Percentiles rank a stretch among this genome's conserved stretches.
Evolutionary conservation across 2,797 vertebrate species (phyloP).

Genomic region (Liparis tanakae): DNA sequence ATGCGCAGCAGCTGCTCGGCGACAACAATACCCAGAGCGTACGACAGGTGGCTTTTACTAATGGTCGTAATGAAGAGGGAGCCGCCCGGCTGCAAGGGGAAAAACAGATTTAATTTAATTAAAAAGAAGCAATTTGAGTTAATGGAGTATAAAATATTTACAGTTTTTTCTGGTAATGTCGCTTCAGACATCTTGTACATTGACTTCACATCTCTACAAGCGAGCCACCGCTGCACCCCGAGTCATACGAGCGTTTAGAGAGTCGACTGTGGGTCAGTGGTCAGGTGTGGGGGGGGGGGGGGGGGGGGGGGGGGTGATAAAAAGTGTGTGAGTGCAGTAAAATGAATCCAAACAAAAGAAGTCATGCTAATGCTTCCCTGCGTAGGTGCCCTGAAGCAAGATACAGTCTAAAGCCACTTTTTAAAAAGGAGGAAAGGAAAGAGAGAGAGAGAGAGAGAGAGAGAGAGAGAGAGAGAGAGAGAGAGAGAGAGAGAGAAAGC

Average conservation of each 20-base stretch:
- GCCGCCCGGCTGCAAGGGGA: slow-evolving; percentile 86
- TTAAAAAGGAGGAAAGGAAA: background rate
- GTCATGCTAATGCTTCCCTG: background rate
- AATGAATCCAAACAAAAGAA: slow-evolving; percentile 14
- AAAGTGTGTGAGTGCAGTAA: background rate
- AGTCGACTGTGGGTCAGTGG: slow-evolving; percentile 40
- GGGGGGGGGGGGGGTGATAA: background rate
- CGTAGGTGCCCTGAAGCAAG: background rate
- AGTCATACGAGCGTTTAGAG: slow-evolving; percentile 32
- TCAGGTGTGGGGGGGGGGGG: too few species aligned
- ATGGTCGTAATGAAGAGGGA: slow-evolving; percentile 96
- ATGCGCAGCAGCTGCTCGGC: slow-evolving; percentile 90
- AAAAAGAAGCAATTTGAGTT: slow-evolving; percentile 2
- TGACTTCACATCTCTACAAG: slow-evolving; percentile 1
- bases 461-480: too few species aligned
- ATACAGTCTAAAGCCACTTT: background rate
- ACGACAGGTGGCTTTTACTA: slow-evolving; percentile 94
- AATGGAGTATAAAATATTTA: background rate
- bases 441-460: too few species aligned
- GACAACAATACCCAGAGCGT: slow-evolving; percentile 88
- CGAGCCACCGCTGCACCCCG: background rate
- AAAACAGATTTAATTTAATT: background rate
- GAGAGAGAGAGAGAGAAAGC: too few species aligned
- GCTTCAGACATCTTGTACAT: background rate
- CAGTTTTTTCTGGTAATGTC: background rate